Evolutionary conservation across 1,140 invertebrate species (phyloP), one percentile per base, ranked within the genome.

Genomic region (Dreissena rostriformis): DNA sequence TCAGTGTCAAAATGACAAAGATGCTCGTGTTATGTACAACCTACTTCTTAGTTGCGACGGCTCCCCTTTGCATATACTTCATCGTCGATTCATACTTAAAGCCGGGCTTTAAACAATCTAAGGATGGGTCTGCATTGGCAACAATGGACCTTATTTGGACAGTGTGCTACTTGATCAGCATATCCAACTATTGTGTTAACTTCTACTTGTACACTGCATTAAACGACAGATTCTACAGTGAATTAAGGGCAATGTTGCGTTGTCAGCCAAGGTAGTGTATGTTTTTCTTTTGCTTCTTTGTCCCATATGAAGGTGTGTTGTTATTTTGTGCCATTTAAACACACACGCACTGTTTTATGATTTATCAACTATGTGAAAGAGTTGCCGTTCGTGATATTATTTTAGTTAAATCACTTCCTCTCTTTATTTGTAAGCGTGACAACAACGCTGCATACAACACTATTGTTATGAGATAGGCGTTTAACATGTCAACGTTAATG

Each of bases 111-210:
- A 52, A 65, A 49, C 15, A 12, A 10, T 39, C 71, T 6, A 52
- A 74, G 24, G 67, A 77, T 53, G 66, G 29, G 15, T 1, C 29
- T 0, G 28, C 39, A 0, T 29, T 53, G 19, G 82, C 77, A 22
- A 70, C 29, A 39, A 81, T 88, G 66, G 80, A 88, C 52, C n/a
- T 95, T 0, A 90, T 95, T 22, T 96, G 96, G 88, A 95, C 95
- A 52, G 92, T 94, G 74, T 91, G 90, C 78, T 95, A 94, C 85
- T 91, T 94, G n/a, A 92, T 97, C 15, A 97, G 96, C 92, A 95
- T 97, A 88, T 96, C 96, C 12, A 97, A 97, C 92, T 97, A 97
- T 89, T 96, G 96, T 67, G 96, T 97, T 67, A 97, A 97, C 94
- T 97, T n/a, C n/a, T n/a, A n/a, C n/a, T n/a, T n/a, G n/a, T n/a